Base-by-base conservation (phyloP, 2,797 vertebrate species). In the Emys orbicularis region DNA sequence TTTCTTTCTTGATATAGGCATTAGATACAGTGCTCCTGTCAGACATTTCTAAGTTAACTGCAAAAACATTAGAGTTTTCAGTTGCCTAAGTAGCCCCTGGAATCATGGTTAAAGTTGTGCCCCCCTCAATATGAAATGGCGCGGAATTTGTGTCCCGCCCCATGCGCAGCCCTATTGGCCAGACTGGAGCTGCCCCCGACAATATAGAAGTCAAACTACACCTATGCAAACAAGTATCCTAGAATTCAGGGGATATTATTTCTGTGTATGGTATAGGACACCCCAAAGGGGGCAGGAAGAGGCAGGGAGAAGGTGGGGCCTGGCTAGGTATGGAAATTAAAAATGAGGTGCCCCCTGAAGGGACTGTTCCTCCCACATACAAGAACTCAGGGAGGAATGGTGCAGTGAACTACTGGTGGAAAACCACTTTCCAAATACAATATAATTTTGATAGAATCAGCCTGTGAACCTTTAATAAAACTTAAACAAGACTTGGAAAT, bases 381-480 rank as follows among this genome's bases (percentile, higher is more conserved):
- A 86, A 47, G 74, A 61, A 93, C 6, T 12, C 79, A 23, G 87
- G 80, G 31, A 84, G 8, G 50, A 56, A 27, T 23, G 3, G 34
- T 86, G 4, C 23, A 61, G 44, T 29, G 27, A 77, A 77, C 52
- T 83, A 72, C 9, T 72, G 4, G 50, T 50, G 86, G 29, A 57
- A 47, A 37, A 34, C 44, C 74, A 79, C 79, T 95, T 91, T 94
- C 93, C 37, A 91, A 84, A 84, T 37, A 92, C 50, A 79, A 0
- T 1, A 87, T 90, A 90, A 91, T 6, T 59, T n/a, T 57, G 53
- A 16, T 84, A 21, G 19, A 72, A 72, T 72, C n/a, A 72, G 9
- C 68, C 85, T 87, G 82, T 11, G 87, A 95, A 95, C 74, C 80
- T 50, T 77, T 92, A 52, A 83, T 25, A 81, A 91, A 91, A 89